Base-by-base conservation (phyloP, 1,140 invertebrate species). In the Macrobrachium nipponense region DNA sequence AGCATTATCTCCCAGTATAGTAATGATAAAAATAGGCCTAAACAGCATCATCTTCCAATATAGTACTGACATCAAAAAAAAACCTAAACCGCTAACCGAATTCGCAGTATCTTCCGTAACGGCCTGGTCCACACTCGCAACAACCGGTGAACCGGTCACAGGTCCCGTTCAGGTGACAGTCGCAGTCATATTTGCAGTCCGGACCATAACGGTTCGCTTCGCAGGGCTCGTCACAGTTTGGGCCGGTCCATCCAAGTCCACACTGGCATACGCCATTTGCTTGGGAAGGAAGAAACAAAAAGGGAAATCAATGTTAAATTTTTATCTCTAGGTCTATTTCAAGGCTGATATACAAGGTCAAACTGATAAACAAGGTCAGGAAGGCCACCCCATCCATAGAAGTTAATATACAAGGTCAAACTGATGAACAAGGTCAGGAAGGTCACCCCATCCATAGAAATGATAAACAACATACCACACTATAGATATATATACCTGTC, bases 181-280 rank as follows among this genome's bases (percentile, higher is more conserved):
- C 95, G 90, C 97, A 99, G 60, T 93, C 93, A 90, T 96, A 94
- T 58, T 93, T 93, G 91, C 98, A 99, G 89, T 95, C 95, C 61
- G 94, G 93, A 15, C 97, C 97, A 91, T 95, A 97, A 79, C 93
- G 93, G 17, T 96, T 96, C 18, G 92, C 89, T 59, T 94, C 93
- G 91, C 98, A 99, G 23, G 15, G 44, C 59, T 61, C 95, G 94
- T 89, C 92, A 92, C 87, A 94, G 93, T 91, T 98, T 99, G 62
- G 17, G 0, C 84, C 84, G 7, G 75, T 86, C 84, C 84, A 86
- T 5, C 84, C 84, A 51, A 86, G 51, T 92, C 93, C 59, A 93
- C 91, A 5, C 97, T 96, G 18, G 93, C 94, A 95, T 96, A 97
- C 14, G 96, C 97, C 60, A 96, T 95, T 88, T 94, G 91, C 91